These are phyloP conservation scores for Barypeithes pellucidus DNA, from an alignment of 2,888 invertebrate genomes.

Conservation along the genomic window DNA sequence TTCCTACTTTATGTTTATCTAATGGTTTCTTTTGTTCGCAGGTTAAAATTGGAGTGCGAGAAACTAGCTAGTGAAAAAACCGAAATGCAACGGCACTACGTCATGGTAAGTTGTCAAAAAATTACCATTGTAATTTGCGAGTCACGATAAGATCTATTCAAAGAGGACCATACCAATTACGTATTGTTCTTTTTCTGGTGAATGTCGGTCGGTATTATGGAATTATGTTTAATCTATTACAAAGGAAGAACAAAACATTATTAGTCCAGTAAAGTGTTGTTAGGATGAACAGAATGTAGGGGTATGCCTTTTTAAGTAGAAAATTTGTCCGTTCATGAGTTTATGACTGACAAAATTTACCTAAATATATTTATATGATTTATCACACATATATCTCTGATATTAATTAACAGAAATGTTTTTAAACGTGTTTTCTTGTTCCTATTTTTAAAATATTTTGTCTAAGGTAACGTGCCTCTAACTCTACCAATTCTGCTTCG, in stretches of 20 bases:
- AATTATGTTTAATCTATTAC: conserved; percentile 21
- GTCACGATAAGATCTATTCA: conserved; percentile 32
- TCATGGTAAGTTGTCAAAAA: conserved; percentile 80
- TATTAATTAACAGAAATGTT: too few relatives aligned
- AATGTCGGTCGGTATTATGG: conserved; percentile 25
- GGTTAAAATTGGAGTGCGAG: conserved; percentile 89
- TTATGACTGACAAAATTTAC: too few relatives aligned
- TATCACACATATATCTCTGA: too few relatives aligned
- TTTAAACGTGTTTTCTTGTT: too few relatives aligned
- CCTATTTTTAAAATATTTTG: too few relatives aligned
- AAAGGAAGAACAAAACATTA: conserved; percentile 9
- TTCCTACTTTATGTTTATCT: background rate
- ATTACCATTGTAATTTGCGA: conserved; percentile 33
- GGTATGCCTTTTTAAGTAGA: too few relatives aligned
- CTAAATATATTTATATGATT: too few relatives aligned
- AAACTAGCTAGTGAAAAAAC: conserved; percentile 90
- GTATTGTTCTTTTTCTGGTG: conserved; percentile 27
- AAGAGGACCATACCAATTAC: conserved; percentile 24
- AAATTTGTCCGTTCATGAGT: too few relatives aligned
- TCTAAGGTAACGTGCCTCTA: too few relatives aligned
- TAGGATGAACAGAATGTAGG: too few relatives aligned
- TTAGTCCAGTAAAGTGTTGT: conserved; percentile 10
- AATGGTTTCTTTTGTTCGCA: conserved; percentile 71
- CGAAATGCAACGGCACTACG: conserved; percentile 91
- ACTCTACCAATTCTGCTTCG: too few relatives aligned